These are phyloP conservation scores for Pipistrellus kuhlii DNA, from an alignment of 2,797 vertebrate species.

Conservation along the genomic window DNA sequence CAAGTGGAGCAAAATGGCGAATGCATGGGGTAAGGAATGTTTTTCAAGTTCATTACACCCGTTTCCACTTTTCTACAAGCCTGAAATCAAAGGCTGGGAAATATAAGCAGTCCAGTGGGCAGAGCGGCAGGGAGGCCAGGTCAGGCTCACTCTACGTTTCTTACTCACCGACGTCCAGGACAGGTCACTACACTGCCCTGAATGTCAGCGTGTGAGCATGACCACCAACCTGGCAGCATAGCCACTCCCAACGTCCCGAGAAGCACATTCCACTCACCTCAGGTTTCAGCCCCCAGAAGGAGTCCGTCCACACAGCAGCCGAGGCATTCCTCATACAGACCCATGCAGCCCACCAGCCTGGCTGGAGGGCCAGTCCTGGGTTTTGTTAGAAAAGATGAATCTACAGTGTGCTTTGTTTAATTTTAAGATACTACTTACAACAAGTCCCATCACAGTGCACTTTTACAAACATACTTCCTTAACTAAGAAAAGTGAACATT, in stretches of 20 bases:
- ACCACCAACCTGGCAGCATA: not conserved
- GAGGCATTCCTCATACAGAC: not conserved
- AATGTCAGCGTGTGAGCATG: not conserved
- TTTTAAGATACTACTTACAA: slow-evolving; percentile 38
- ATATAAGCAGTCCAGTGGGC: not conserved
- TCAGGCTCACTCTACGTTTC: not conserved
- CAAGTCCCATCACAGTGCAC: not conserved
- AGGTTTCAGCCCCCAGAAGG: not conserved
- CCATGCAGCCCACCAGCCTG: not conserved
- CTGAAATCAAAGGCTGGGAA: not conserved
- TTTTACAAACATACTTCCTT: slow-evolving; percentile 62
- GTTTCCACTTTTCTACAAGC: not conserved
- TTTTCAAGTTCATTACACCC: not conserved
- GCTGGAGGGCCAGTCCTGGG: not conserved
- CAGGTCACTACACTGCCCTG: accelerated
- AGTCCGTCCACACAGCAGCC: not conserved
- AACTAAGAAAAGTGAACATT: slow-evolving; percentile 60
- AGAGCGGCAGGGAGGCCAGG: not conserved
- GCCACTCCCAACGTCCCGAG: not conserved
- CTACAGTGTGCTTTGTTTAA: slow-evolving; percentile 51
- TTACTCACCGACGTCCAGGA: not conserved
- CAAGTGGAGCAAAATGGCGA: not conserved
- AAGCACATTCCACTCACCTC: not conserved
- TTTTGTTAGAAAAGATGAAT: not conserved
- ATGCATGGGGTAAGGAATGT: accelerated